Evolutionary conservation across 2,113 vertebrate species (phyloP).

Genomic region (Pica pica): DNA sequence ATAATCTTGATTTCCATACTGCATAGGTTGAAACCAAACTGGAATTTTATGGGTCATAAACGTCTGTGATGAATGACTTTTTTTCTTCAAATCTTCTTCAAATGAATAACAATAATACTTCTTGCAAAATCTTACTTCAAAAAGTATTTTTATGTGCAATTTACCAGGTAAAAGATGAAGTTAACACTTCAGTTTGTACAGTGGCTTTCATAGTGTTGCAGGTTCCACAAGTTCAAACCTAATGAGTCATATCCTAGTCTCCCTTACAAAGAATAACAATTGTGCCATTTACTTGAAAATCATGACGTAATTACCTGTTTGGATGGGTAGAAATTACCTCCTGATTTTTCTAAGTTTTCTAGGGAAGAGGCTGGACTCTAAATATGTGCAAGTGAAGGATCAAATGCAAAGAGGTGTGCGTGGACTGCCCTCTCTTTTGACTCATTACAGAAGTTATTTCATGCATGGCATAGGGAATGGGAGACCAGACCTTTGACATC

Average conservation of each 20-base stretch:
- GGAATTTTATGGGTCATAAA: not conserved
- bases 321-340: not conserved
- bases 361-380: not conserved
- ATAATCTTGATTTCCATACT: not conserved
- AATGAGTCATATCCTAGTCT: not conserved
- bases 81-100: not conserved
- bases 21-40: not conserved
- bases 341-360: not conserved
- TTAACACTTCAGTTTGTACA: not conserved
- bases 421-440: not conserved
- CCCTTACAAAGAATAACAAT: not conserved
- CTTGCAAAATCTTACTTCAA: not conserved
- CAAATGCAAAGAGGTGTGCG: not conserved
- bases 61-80: not conserved
- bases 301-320: not conserved
- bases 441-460: not conserved
- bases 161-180: not conserved
- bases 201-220: not conserved
- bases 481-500: not conserved
- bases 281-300: not conserved
- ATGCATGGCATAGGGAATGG: accelerated
- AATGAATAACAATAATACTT: not conserved
- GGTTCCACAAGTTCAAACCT: not conserved
- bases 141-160: not conserved
- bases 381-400: not conserved